These are phyloP conservation scores for Nesoenas mayeri DNA, from an alignment of 2,113 vertebrate species.

Conservation along the genomic window DNA sequence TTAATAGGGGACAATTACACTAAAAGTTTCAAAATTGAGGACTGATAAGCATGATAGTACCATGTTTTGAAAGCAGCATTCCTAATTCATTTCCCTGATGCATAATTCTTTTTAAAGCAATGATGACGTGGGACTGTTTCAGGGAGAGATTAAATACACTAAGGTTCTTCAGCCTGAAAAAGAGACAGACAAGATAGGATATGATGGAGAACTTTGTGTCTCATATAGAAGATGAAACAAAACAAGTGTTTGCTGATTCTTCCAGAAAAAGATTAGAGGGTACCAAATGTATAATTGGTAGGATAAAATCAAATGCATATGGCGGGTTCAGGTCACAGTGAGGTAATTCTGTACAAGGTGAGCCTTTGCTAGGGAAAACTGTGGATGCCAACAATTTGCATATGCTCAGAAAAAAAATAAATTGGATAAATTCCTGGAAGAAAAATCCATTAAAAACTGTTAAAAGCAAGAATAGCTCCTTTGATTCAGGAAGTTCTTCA, in stretches of 20 bases:
- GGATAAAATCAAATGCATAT: not conserved
- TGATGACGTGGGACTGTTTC: not conserved
- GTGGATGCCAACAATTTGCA: not conserved
- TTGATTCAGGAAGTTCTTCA: not conserved
- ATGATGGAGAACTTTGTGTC: not conserved
- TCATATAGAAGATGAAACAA: not conserved
- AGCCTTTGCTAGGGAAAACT: not conserved
- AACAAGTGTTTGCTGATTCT: not conserved
- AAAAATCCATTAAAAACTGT: not conserved
- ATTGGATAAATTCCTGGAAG: not conserved
- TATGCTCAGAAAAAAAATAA: not conserved
- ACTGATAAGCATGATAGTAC: not conserved
- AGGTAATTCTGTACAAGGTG: not conserved
- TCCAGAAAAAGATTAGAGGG: not conserved
- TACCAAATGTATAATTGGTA: not conserved
- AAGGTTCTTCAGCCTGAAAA: not conserved
- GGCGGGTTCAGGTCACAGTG: not conserved
- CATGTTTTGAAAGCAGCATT: not conserved
- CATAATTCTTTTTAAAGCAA: not conserved
- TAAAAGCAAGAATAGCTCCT: not conserved
- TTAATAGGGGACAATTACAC: constrained; percentile 11
- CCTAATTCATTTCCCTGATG: not conserved
- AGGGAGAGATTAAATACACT: not conserved
- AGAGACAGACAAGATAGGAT: not conserved
- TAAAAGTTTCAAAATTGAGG: not conserved